A percentile compares a stretch with the other conserved stretches of the same genome.
These are phyloP conservation scores for Melitaea cinxia DNA, from an alignment of 1,140 invertebrate species.

Conservation along the genomic window DNA sequence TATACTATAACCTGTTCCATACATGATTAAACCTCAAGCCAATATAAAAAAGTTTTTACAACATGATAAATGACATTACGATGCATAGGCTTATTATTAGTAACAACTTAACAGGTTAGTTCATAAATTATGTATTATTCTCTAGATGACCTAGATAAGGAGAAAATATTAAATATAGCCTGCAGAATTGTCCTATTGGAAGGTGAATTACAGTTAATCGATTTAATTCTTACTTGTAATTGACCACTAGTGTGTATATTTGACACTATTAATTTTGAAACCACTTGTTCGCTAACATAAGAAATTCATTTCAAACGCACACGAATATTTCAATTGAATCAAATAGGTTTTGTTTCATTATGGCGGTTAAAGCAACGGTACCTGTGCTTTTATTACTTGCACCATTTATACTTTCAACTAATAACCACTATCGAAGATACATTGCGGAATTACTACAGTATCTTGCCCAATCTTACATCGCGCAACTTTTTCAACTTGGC, in stretches of 20 bases:
- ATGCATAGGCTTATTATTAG: slow-evolving; percentile 23
- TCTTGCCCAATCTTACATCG: slow-evolving; percentile 36
- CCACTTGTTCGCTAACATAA: background rate
- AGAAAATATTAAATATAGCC: background rate
- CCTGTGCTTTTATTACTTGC: slow-evolving; percentile 16
- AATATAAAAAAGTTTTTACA: slow-evolving; percentile 46
- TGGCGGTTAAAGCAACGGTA: slow-evolving; percentile 27
- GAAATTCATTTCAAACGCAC: slow-evolving; percentile 10
- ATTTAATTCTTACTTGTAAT: background rate
- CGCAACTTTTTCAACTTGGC: slow-evolving; percentile 20
- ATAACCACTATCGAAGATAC: slow-evolving; percentile 28
- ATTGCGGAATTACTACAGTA: slow-evolving; percentile 29
- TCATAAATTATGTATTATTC: background rate
- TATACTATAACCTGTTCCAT: slow-evolving; percentile 33
- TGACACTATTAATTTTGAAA: background rate
- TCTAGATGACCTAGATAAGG: background rate
- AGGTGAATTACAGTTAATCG: background rate
- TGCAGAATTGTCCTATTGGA: background rate
- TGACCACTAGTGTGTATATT: background rate
- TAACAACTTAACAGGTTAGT: slow-evolving; percentile 11
- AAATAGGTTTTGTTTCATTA: slow-evolving; percentile 27
- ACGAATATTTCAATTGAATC: slow-evolving; percentile 26
- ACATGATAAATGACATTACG: slow-evolving; percentile 44
- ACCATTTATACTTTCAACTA: slow-evolving; percentile 31
- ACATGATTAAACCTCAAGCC: slow-evolving; percentile 25